Conservation (phyloP, 2,797 vertebrate genomes). For the Catharus ustulatus region DNA sequence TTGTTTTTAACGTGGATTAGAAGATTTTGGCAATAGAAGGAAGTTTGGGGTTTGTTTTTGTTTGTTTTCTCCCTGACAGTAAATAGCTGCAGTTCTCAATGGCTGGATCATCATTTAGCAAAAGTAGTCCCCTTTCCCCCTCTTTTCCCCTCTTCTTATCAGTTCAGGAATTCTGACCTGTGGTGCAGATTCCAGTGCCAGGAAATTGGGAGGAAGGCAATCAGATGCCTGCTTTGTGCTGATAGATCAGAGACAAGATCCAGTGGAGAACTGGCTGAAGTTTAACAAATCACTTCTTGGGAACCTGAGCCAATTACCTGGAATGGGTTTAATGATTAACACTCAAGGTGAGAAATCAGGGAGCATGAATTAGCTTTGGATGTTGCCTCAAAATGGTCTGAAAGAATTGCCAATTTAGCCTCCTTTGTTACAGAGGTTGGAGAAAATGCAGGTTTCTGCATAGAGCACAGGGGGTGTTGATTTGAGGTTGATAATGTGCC, state of each 20-base stretch:
- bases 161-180: neutral
- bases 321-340: conserved; percentile 8
- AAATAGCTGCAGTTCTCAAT: neutral
- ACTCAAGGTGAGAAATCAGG: neutral
- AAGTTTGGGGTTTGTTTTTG: neutral
- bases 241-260: neutral
- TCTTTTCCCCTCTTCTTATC: neutral
- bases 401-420: neutral
- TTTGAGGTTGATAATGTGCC: neutral
- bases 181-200: neutral
- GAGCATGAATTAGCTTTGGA: neutral
- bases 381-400: neutral
- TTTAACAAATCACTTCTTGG: neutral
- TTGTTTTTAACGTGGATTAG: neutral
- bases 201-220: neutral
- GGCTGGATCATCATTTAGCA: neutral
- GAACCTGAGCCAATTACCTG: conserved; percentile 9
- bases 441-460: neutral
- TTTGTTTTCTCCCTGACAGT: rapidly evolving
- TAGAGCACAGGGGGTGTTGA: neutral
- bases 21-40: neutral
- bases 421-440: neutral
- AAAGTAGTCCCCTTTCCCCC: neutral
- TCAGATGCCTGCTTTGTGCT: neutral
- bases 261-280: neutral